Base-by-base conservation (phyloP, 2,797 vertebrate genomes). In the Lycodopsis pacificus region DNA sequence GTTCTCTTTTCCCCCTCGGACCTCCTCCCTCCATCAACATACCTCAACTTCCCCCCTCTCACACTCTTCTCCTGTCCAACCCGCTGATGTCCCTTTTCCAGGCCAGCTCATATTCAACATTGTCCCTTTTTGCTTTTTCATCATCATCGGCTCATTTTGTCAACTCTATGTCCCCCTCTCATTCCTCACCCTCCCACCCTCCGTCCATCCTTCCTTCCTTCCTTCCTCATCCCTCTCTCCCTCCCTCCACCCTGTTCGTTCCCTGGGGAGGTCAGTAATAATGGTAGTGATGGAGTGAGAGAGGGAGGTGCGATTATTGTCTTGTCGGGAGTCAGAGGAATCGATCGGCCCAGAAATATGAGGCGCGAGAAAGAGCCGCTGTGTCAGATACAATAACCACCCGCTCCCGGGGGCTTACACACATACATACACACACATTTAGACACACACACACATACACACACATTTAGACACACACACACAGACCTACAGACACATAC, bases 311-410 rank as follows among this genome's bases (percentile, higher is more conserved):
- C 93, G 96, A 97, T 97, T 98, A 97, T 97, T 97, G 97, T 97
- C 96, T 97, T 97, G 97, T 97, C 96, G 96, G 96, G 96, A 98
- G 97, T 98, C 97, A 97, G 97, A 97, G 95, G 96, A 97, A 98
- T 98, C 96, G 97, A 97, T 97, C 97, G 94, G 94, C 96, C 91
- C 95, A 97, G 97, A 98, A 98, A 97, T 97, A 98, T 98, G 97
- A 97, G 96, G 94, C 94, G 91, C 95, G 94, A 95, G 95, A 97
- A 96, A 96, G 96, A 96, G 96, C 95, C 95, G 95, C 95, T 95
- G 96, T 97, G 97, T 98, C 97, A 97, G 96, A 97, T 97, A 97
- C 96, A 97, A 96, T 97, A 97, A 97, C 96, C 95, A 95, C 96
- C 94, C 95, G 94, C 95, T 96, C 96, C 96, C 95, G 94, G 95